Evolutionary conservation across 2,888 invertebrate species (phyloP).

Genomic region (Dasysyrphus tricinctus): DNA sequence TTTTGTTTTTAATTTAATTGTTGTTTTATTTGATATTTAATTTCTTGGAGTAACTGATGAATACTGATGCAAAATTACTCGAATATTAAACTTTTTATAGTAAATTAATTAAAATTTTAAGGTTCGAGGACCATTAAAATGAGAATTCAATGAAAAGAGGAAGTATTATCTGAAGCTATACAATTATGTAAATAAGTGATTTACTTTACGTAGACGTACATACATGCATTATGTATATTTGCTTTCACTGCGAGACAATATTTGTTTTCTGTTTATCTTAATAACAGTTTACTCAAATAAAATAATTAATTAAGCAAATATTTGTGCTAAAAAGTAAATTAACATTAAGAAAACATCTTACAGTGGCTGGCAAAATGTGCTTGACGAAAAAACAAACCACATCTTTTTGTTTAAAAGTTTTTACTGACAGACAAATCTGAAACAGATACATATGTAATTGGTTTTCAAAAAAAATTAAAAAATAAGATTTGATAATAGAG

Average conservation of each 20-base stretch:
- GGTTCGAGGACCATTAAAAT: background rate
- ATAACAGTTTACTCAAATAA: background rate
- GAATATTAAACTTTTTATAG: background rate
- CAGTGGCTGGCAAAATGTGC: no score
- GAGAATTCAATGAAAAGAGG: constrained; percentile 7
- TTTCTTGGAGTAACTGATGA: background rate
- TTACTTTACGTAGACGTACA: background rate
- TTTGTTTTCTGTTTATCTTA: background rate
- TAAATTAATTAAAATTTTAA: background rate
- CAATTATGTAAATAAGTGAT: background rate
- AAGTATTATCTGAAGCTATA: background rate
- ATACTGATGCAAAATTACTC: background rate
- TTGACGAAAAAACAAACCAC: no score
- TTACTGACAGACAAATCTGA: no score
- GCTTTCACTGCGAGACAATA: background rate
- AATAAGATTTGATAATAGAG: no score
- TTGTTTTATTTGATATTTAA: background rate
- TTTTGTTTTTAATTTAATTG: background rate
- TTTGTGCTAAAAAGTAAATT: background rate
- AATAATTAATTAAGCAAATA: background rate
- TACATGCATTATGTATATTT: background rate
- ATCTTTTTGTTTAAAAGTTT: no score
- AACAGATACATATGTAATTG: no score
- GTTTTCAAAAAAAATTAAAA: no score
- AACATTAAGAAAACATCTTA: background rate